Percentiles rank a stretch among this genome's conserved stretches.
These are phyloP conservation scores for Meles meles DNA, from an alignment of 2,113 vertebrate species.

Conservation along the genomic window DNA sequence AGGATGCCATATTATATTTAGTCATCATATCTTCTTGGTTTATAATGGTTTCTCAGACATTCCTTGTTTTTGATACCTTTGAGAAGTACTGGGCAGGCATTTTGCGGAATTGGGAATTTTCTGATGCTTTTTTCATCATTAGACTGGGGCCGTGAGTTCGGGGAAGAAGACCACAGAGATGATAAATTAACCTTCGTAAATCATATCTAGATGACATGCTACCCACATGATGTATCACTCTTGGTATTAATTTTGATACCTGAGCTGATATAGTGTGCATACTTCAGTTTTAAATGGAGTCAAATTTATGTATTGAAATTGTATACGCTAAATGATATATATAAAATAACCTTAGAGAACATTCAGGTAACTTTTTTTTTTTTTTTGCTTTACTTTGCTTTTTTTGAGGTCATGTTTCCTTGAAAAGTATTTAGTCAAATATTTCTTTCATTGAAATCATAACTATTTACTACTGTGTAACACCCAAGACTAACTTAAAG, in stretches of 20 bases:
- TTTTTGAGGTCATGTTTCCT: background rate
- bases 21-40: background rate
- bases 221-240: background rate
- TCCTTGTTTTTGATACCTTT: background rate
- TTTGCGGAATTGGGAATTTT: background rate
- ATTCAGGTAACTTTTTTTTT: background rate
- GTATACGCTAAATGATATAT: background rate
- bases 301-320: background rate
- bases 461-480: background rate
- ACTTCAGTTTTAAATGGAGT: background rate
- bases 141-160: background rate
- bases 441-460: background rate
- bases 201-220: background rate
- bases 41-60: background rate
- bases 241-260: background rate
- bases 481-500: background rate
- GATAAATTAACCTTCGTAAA: background rate
- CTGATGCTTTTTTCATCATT: background rate
- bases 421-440: background rate
- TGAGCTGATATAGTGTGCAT: background rate
- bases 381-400: background rate
- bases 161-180: background rate
- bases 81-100: background rate
- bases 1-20: background rate
- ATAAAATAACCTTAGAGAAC: background rate